Base-by-base conservation (phyloP, 2,113 vertebrate genomes). In the Ciconia stormi region DNA sequence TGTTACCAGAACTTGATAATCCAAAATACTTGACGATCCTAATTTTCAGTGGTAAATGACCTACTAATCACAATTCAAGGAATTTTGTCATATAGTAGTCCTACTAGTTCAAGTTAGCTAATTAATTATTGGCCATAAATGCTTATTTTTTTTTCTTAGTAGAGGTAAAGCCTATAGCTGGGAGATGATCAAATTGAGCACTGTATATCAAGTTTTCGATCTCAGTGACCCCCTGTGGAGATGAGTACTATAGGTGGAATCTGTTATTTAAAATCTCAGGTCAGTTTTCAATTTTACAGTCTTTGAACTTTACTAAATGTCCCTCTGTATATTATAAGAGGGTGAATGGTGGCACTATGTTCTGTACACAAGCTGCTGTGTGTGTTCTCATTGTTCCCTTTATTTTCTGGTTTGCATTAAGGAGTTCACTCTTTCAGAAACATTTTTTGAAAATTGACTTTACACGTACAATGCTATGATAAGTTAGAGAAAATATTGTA, bases 381-480 rank as follows among this genome's bases (percentile, higher is more conserved):
- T 22, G 1, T 10, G 34, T 44, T 52, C 34, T 76, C 6, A 9
- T 44, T 1, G 1, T 38, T 67, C 36, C 29, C 19, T 52, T 66
- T 21, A 27, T 40, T 40, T 77, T 79, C 38, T 38, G 5, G 19
- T 81, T 81, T 7, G 16, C 14, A 4, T n/a, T 6, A 56, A 46
- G 22, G 13, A 34, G 27, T 38, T 76, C 4, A 10, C 15, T 66
- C 44, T 61, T 66, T 61, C 6, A 19, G 82, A 78, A 44, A 18
- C 27, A 8, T 3, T 32, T 52, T 36, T 47, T 53, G 17, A 50
- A 74, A 81, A 46, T n/a, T 13, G 7, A 8, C 29, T 62, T 69
- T n/a, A 11, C 2, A 0, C 22, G 14, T 10, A 6, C 13, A 36
- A 4, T 10, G 50, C 10, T 32, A 5, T 5, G 9, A 5, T 36